Conservation (phyloP, 2,113 vertebrate genomes). For the Megaptera novaeangliae region DNA sequence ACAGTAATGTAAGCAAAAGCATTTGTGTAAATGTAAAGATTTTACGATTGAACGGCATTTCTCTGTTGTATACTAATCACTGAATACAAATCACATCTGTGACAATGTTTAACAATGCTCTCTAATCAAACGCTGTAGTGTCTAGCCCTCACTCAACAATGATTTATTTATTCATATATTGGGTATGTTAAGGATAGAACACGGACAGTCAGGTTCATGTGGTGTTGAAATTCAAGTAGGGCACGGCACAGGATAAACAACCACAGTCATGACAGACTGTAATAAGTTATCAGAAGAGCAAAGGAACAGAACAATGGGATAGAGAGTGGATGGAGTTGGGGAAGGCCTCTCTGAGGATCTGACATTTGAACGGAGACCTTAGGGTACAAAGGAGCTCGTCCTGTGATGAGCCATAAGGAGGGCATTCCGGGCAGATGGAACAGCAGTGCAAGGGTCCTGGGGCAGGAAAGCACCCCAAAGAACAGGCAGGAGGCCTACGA, state of each 20-base stretch:
- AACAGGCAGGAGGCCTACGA: neutral
- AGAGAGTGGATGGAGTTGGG: neutral
- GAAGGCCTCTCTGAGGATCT: neutral
- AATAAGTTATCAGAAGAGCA: neutral
- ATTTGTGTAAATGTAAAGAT: neutral
- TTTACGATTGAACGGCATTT: neutral
- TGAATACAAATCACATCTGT: neutral
- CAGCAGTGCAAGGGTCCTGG: neutral
- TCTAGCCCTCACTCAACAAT: neutral
- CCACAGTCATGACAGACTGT: neutral
- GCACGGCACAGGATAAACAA: neutral
- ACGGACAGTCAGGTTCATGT: neutral
- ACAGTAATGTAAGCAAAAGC: neutral
- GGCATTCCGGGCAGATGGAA: neutral
- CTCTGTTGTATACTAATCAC: neutral
- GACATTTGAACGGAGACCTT: neutral
- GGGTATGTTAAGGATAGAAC: neutral
- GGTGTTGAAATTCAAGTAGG: neutral
- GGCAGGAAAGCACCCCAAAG: neutral
- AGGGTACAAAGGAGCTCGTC: neutral
- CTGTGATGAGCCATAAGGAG: neutral
- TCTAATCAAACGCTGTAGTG: neutral
- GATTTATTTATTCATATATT: neutral
- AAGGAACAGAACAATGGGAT: neutral
- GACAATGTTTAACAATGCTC: neutral